Base-by-base conservation (phyloP, 2,888 invertebrate genomes). In the Suillia variegata region DNA sequence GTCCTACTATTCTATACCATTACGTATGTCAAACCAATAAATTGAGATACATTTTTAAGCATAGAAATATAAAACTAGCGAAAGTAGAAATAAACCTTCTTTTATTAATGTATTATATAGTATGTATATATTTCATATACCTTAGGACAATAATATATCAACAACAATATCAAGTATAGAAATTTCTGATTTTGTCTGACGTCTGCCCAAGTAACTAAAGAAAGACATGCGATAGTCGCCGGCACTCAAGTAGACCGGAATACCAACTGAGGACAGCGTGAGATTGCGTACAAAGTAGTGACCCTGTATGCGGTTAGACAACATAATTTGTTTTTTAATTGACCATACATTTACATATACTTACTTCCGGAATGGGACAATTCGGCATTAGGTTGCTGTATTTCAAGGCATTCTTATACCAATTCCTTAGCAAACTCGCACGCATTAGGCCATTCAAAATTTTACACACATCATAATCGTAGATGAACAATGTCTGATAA, bases 311-410 rank as follows among this genome's bases (percentile, higher is more conserved):
- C 10, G 5, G 6, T 6, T 26, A 26, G 26, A 6, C 26, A 26
- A 26, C n/a, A n/a, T n/a, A 26, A 6, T 26, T 26, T 10, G 26
- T 26, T 26, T 5, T 6, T 26, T 26, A 26, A 26, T n/a, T n/a
- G n/a, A n/a, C n/a, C n/a, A n/a, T n/a, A n/a, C n/a, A n/a, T n/a
- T n/a, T n/a, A n/a, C n/a, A n/a, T n/a, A n/a, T n/a, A 26, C 38
- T 38, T 10, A 63, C 54, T 42, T 63, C 62, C 2, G 38, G n/a
- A 8, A 72, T 65, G 0, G 73, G 73, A 24, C 75, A 73, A 42
- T 66, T 74, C 12, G 54, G 58, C 70, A 68, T 75, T 15, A 73
- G 72, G 56, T 75, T 73, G 1, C 73, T 54, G 12, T 67, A 10
- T 15, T 65, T 56, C 0, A 56, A 1, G 54, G 75, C 67, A 13